Base-by-base conservation (phyloP, 2,113 vertebrate genomes). In the Oncorhynchus gorbuscha region DNA sequence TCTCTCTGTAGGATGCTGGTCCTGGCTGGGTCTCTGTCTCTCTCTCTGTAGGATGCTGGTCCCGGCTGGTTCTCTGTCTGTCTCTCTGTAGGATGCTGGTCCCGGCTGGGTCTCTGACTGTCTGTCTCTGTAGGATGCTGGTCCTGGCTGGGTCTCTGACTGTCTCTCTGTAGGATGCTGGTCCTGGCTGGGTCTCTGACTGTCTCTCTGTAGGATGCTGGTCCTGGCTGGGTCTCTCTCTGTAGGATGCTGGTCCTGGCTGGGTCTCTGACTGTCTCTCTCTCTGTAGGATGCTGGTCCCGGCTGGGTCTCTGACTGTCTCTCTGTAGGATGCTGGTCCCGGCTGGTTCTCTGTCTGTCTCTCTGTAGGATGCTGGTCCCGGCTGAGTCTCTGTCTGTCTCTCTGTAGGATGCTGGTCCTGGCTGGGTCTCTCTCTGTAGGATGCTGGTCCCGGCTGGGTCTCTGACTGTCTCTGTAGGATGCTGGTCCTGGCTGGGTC, bases 31-130 rank as follows among this genome's bases (percentile, higher is more conserved):
- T 24, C 24, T 24, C 24, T n/a, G n/a, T n/a, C n/a, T n/a, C n/a
- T n/a, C n/a, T n/a, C n/a, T n/a, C n/a, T n/a, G n/a, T n/a, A 99
- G 98, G 81, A 98, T 95, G 83, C 75, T 97, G 85, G 95, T 99
- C 88, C 93, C 95, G 13, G 39, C 87, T 82, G 95, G 96, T 26
- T 86, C 90, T 39, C 92, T 99, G 83, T 96, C 94, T n/a, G n/a
- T n/a, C n/a, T n/a, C n/a, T n/a, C n/a, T n/a, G n/a, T n/a, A 99
- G 98, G 81, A 98, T 95, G 83, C 75, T 97, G 85, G 95, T 99
- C 88, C 93, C 95, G 13, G 39, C 87, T 82, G 95, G 96, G 28
- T 86, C 90, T 39, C 92, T 99, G 83, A n/a, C n/a, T n/a, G n/a
- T n/a, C n/a, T n/a, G n/a, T n/a, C n/a, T n/a, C n/a, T n/a, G n/a